Evolutionary conservation across 2,113 vertebrate species (phyloP), one percentile per base, ranked within the genome.

Genomic region (Numenius arquata): DNA sequence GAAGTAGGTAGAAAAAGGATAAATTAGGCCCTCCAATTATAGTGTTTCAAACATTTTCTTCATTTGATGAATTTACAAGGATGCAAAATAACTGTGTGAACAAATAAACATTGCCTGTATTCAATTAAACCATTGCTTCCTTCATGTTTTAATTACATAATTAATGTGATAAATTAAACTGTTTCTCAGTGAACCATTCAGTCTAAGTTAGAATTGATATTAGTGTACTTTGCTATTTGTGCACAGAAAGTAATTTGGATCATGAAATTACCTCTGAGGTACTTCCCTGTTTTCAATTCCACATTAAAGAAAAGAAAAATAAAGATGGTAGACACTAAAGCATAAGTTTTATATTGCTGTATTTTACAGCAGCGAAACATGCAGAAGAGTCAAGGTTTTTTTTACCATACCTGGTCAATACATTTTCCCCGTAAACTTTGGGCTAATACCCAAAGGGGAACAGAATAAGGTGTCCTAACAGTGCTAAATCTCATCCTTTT

Each of bases 141-240:
- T 89, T 91, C 85, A 38, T 78, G 65, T 65, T 93, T 92, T 94
- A 95, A 93, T 96, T 96, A 85, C 85, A 92, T 92, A 95, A 95
- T 96, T 95, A 97, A 95, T 94, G 81, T 87, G 85, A 93, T 85
- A 96, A 95, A 96, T 96, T 94, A 91, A 96, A 92, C 79, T 82
- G 38, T 92, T 86, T 90, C 85, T 92, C 58, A 45, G 29, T 53
- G 73, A 96, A 75, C 70, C 77, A 55, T 87, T 67, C 50, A 77
- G 53, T 71, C 45, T 90, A 47, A 93, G 53, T 73, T 62, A 71
- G 45, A 90, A 90, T 62, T 81, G 12, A 41, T 93, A 85, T 58
- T 75, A 66, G 58, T 66, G 68, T 75, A 72, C 50, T 92, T 85
- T 73, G 56, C 45, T 90, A n/a, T 92, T 92, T 92, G 56, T 62